Conservation (phyloP, 2,888 invertebrate species). For the Drosophila birchii region DNA sequence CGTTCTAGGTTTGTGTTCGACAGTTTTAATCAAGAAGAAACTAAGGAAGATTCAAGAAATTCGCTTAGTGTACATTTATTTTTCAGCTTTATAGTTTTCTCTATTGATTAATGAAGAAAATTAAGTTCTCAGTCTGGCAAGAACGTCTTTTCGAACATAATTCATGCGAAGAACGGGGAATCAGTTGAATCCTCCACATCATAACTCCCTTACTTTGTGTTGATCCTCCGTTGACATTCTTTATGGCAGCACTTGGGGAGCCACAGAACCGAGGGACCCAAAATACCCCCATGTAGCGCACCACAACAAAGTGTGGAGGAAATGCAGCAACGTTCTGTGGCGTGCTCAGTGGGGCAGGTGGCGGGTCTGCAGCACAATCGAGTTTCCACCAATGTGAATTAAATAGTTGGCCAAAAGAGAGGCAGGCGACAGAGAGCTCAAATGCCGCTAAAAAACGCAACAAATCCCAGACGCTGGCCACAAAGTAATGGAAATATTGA, state of each 20-base stretch:
- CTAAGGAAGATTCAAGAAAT: not conserved
- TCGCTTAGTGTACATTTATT: not conserved
- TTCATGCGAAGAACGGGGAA: constrained; percentile 20
- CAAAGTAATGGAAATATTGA: constrained; percentile 78
- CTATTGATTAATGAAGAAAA: not conserved
- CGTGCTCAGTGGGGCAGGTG: constrained; percentile 33
- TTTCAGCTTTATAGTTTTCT: not conserved
- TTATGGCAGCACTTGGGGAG: constrained; percentile 22
- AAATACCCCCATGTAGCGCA: constrained; percentile 60
- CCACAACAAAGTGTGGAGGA: constrained; percentile 61
- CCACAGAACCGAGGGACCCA: constrained; percentile 33
- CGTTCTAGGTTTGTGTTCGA: too few species aligned
- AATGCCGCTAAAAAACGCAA: constrained; percentile 53
- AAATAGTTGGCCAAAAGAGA: constrained; percentile 77
- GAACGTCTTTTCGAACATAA: constrained; percentile 6
- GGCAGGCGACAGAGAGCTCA: constrained; percentile 60
- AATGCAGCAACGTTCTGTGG: constrained; percentile 40
- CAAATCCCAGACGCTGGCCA: constrained; percentile 74
- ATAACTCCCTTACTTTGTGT: constrained; percentile 34
- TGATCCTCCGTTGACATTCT: constrained; percentile 28
- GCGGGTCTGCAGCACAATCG: constrained; percentile 65
- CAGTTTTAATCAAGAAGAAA: not conserved
- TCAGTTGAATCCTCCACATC: constrained; percentile 9
- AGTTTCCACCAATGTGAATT: constrained; percentile 79
- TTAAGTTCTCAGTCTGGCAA: not conserved